Conservation (phyloP, 2,113 vertebrate genomes). For the Rhodinocichla rosea region DNA sequence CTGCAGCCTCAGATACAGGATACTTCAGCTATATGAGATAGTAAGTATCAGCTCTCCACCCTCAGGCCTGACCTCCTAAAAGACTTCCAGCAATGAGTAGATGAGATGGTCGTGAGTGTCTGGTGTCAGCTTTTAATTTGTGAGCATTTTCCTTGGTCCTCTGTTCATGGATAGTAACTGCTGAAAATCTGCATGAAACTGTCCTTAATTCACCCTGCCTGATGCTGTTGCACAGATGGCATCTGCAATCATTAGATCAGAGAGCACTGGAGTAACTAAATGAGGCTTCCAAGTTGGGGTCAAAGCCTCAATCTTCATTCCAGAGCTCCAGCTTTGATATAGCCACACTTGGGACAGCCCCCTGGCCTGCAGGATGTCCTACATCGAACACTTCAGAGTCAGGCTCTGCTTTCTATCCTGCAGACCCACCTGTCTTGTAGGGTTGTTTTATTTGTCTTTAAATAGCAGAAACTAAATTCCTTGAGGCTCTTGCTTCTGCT, state of each 20-base stretch:
- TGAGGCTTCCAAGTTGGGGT: background rate
- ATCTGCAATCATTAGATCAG: background rate
- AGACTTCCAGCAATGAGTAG: background rate
- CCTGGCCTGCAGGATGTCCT: background rate
- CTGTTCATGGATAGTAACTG: background rate
- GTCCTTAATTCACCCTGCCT: slow-evolving; percentile 32
- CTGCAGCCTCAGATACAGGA: background rate
- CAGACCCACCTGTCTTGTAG: background rate
- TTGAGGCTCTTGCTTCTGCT: background rate
- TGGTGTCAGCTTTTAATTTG: slow-evolving; percentile 36
- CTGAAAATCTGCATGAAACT: slow-evolving; percentile 2
- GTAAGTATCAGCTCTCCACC: background rate
- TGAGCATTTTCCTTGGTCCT: background rate
- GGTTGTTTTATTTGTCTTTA: background rate
- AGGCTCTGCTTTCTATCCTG: background rate
- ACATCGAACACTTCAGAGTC: background rate
- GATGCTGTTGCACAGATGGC: background rate
- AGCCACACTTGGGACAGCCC: background rate
- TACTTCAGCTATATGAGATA: background rate
- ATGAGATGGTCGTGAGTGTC: background rate
- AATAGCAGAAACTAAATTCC: background rate
- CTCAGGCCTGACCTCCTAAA: background rate
- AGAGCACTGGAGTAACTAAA: background rate
- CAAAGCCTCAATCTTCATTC: background rate
- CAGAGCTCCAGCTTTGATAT: background rate